Conservation (phyloP, 2,888 invertebrate species). For the Spisula solida region DNA sequence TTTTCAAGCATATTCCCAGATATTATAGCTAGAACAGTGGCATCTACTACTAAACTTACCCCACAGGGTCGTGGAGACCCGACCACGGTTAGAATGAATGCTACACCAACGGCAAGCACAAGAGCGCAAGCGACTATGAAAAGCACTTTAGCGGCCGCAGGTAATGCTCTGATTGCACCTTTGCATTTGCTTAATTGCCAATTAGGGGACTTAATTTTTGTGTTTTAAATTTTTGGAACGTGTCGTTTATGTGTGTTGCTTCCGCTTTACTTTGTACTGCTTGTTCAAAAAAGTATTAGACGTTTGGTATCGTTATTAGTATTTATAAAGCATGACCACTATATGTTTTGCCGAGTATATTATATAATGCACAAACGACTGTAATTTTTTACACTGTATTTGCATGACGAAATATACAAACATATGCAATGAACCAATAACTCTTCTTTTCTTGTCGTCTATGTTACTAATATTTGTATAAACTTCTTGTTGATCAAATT, state of each 20-base stretch:
- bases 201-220: background rate
- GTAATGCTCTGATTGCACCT: background rate
- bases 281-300: background rate
- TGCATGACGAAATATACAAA: background rate
- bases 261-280: conserved; percentile 3
- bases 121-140: conserved; percentile 12
- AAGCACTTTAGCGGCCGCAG: background rate
- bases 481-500: too few species aligned
- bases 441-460: too few species aligned
- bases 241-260: background rate
- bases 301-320: background rate
- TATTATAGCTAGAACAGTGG: background rate
- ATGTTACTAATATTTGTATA: too few species aligned
- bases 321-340: background rate
- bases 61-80: background rate
- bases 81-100: conserved; percentile 11
- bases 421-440: background rate
- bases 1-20: background rate
- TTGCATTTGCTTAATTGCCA: background rate
- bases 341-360: background rate
- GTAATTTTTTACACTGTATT: background rate
- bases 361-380: background rate
- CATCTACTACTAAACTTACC: background rate
- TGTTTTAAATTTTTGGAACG: background rate
- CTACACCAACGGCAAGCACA: background rate